Percentiles rank a stretch among this genome's conserved stretches.
Evolutionary conservation across 1,140 invertebrate species (phyloP).

Genomic region (Himalopsyche phryganea): DNA sequence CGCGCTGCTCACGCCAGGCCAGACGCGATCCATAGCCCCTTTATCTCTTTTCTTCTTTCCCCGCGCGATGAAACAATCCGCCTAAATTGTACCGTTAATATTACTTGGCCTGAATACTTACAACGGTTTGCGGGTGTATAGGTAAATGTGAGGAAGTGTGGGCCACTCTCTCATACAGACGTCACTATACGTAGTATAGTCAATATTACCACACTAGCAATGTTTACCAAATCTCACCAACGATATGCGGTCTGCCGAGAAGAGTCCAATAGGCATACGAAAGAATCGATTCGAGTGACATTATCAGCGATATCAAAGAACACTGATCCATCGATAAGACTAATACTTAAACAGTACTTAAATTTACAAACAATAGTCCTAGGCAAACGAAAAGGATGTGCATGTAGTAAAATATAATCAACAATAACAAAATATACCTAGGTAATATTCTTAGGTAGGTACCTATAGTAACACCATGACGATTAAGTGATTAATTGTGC

Average conservation of each 20-base stretch:
- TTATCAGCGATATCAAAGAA: background rate
- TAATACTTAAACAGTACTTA: too few species aligned
- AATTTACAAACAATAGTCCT: too few species aligned
- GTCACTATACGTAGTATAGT: constrained; percentile 17
- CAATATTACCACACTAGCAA: constrained; percentile 12
- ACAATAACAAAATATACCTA: too few species aligned
- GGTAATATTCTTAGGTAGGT: too few species aligned
- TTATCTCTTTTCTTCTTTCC: background rate
- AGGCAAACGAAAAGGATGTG: too few species aligned
- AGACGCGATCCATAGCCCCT: constrained; percentile 19
- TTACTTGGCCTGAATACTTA: constrained; percentile 21
- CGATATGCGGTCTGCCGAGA: background rate
- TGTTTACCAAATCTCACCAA: constrained; percentile 14
- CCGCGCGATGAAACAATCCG: constrained; percentile 16
- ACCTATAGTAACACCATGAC: too few species aligned
- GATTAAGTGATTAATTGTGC: too few species aligned
- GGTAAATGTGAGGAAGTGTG: constrained; percentile 1
- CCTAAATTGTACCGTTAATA: constrained; percentile 27
- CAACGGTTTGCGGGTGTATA: constrained; percentile 1
- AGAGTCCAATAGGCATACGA: constrained; percentile 14
- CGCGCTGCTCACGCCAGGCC: constrained; percentile 8
- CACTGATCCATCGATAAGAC: background rate
- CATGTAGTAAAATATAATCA: too few species aligned
- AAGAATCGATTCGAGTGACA: background rate
- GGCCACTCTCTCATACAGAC: constrained; percentile 15